Evolutionary conservation across 2,888 invertebrate species (phyloP).

Genomic region (Ichneumoninae sp.): DNA sequence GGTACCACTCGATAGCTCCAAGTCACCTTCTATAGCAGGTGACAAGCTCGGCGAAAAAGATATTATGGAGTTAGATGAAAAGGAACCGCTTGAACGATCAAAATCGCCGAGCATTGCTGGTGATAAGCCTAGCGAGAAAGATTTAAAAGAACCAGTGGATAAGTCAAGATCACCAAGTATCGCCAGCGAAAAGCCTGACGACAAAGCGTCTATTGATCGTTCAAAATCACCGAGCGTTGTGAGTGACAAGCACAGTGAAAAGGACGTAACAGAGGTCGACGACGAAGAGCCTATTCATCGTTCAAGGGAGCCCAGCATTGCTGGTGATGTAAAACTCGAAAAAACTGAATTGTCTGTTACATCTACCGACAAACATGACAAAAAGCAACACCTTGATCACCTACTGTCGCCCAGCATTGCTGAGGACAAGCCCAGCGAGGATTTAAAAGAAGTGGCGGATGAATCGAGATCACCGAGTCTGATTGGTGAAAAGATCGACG

Average conservation of each 20-base stretch:
- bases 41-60: conserved; percentile 67
- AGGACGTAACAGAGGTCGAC: neutral
- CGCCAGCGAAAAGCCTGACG: conserved; percentile 49
- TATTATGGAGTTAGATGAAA: conserved; percentile 8
- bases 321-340: conserved; percentile 38
- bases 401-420: conserved; percentile 68
- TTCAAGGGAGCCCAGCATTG: conserved; percentile 50
- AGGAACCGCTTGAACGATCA: conserved; percentile 2
- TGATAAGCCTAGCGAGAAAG: conserved; percentile 44
- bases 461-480: conserved; percentile 11
- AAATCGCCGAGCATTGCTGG: conserved; percentile 34
- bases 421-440: conserved; percentile 63
- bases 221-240: conserved; percentile 55
- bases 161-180: conserved; percentile 60
- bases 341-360: conserved; percentile 46
- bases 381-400: neutral
- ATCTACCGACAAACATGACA: conserved; percentile 32
- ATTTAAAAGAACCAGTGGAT: neutral
- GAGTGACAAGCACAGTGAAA: conserved; percentile 12
- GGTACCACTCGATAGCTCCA: neutral
- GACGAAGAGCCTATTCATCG: neutral
- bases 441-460: neutral
- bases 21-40: conserved; percentile 69
- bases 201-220: conserved; percentile 42
- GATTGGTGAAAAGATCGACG: conserved; percentile 12